Conservation (phyloP, 1,140 invertebrate genomes). For the Rhopalosiphum padi region DNA sequence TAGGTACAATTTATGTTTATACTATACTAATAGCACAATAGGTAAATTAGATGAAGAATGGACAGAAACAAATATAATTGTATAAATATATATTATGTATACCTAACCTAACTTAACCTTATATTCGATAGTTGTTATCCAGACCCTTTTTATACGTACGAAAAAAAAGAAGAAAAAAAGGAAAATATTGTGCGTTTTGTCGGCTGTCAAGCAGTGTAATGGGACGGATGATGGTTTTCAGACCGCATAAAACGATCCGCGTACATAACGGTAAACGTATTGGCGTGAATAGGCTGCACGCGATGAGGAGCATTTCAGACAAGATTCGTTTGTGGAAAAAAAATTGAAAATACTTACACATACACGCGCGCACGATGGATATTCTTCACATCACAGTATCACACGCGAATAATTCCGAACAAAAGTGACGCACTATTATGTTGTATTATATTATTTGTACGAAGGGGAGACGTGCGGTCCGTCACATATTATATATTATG, state of each 20-base stretch:
- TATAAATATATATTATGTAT: neutral
- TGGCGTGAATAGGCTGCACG: constrained; percentile 24
- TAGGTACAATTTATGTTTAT: too few relatives aligned
- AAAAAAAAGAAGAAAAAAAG: neutral
- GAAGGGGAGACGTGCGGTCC: neutral
- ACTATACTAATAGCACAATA: too few relatives aligned
- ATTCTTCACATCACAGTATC: constrained; percentile 10
- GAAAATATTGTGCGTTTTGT: neutral
- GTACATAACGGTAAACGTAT: constrained; percentile 16
- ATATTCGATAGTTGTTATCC: neutral
- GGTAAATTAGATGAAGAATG: neutral
- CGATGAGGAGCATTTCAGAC: neutral
- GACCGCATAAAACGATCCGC: neutral
- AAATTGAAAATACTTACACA: neutral
- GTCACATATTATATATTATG: neutral
- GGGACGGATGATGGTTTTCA: constrained; percentile 33
- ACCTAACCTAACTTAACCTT: neutral
- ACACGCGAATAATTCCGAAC: constrained; percentile 50
- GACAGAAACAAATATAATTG: neutral
- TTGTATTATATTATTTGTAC: neutral
- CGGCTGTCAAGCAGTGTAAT: constrained; percentile 11
- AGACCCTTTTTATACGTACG: neutral
- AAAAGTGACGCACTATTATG: constrained; percentile 1
- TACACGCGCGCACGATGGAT: neutral
- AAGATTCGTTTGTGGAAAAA: neutral